phyloP scores from a whole-genome alignment of 1,140 invertebrate species.

The Rhopalosiphum maidis region DNA sequence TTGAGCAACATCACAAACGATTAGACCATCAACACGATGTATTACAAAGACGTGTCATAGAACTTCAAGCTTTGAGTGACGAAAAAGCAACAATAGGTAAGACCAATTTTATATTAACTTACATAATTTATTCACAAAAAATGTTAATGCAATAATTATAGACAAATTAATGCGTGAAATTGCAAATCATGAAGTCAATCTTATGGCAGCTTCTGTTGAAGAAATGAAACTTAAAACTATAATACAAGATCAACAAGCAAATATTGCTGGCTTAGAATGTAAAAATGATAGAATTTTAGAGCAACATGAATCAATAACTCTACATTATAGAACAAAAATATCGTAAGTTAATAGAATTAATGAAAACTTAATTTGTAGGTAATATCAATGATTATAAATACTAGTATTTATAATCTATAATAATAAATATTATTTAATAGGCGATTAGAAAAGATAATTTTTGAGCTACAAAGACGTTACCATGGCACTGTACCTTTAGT shows the following conservation, averaged over 20 bases:
- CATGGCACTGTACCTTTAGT: constrained; percentile 55
- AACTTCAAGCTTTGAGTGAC: constrained; percentile 70
- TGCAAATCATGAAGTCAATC: constrained; percentile 59
- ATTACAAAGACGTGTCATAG: constrained; percentile 71
- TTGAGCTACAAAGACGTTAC: constrained; percentile 58
- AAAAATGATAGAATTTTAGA: constrained; percentile 61
- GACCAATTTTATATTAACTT: constrained; percentile 32
- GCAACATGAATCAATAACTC: constrained; percentile 59
- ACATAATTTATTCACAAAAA: not conserved
- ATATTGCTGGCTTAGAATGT: constrained; percentile 60
- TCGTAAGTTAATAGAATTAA: constrained; percentile 37
- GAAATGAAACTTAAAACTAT: constrained; percentile 60
- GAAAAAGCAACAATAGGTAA: constrained; percentile 71
- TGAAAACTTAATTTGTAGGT: not conserved
- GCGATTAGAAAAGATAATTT: constrained; percentile 53
- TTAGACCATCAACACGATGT: constrained; percentile 63
- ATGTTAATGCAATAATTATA: constrained; percentile 43
- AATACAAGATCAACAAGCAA: constrained; percentile 60
- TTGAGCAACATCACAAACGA: constrained; percentile 58
- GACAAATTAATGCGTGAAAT: constrained; percentile 62
- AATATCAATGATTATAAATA: not conserved
- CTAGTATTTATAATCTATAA: not conserved
- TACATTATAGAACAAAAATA: constrained; percentile 44
- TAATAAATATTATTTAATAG: constrained; percentile 19
- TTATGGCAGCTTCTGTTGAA: constrained; percentile 60